Evolutionary conservation across 2,797 vertebrate species (phyloP).

Genomic region (Liasis olivaceus): DNA sequence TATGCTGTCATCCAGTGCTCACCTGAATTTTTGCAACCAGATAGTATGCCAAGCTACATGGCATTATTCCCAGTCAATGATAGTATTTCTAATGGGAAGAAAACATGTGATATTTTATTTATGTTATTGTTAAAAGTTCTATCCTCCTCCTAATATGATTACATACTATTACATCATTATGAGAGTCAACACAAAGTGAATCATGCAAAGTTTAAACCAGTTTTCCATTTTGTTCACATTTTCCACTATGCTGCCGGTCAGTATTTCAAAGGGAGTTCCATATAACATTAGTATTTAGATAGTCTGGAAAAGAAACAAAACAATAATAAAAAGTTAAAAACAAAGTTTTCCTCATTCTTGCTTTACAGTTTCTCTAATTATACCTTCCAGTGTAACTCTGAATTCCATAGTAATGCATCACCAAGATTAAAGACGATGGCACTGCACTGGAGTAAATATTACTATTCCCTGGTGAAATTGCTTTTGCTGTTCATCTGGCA

Average conservation of each 20-base stretch:
- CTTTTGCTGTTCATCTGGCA: conserved; percentile 40
- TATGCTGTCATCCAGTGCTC: background rate
- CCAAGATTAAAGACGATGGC: conserved; percentile 29
- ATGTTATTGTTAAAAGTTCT: background rate
- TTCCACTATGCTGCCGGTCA: background rate
- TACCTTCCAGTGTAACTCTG: background rate
- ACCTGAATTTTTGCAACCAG: background rate
- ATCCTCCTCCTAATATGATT: background rate
- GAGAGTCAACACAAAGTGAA: background rate
- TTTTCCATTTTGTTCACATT: background rate
- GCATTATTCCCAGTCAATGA: too few species aligned
- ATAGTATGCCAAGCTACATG: background rate
- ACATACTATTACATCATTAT: background rate
- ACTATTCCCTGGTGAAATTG: conserved; percentile 27
- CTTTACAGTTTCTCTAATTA: background rate
- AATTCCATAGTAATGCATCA: conserved; percentile 1
- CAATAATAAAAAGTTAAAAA: background rate
- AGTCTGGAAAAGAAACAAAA: background rate
- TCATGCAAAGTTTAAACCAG: background rate
- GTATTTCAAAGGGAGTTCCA: background rate
- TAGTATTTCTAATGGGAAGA: background rate
- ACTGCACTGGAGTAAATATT: conserved; percentile 21
- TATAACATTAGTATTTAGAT: background rate
- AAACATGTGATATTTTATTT: background rate
- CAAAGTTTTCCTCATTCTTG: background rate